Conservation (phyloP, 1,140 invertebrate genomes). For the Ganaspis sp. region DNA sequence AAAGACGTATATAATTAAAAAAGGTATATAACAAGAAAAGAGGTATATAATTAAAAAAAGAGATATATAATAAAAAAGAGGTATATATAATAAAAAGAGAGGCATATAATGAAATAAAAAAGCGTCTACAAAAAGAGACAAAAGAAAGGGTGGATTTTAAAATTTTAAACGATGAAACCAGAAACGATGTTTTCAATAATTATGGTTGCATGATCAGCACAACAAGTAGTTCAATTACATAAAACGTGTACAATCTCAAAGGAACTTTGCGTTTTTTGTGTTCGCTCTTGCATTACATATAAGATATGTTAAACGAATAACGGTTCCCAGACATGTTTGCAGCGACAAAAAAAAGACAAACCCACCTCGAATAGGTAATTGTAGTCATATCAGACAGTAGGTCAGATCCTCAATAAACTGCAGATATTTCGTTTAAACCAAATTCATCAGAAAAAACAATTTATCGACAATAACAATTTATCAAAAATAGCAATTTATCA, state of each 20-base stretch:
- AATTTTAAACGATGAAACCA: neutral
- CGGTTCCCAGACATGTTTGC: conserved; percentile 47
- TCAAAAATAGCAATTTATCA: no score
- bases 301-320: conserved; percentile 60
- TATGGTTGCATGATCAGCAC: neutral
- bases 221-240: conserved; percentile 17
- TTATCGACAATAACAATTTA: no score
- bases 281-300: conserved; percentile 27
- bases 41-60: no score
- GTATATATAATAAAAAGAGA: no score
- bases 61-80: no score
- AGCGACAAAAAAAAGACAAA: conserved; percentile 31
- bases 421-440: neutral
- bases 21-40: no score
- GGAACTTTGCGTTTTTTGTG: neutral
- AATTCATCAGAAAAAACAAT: neutral
- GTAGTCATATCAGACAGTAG: conserved; percentile 4
- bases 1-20: no score
- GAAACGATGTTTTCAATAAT: neutral
- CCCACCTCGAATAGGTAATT: conserved; percentile 42
- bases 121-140: neutral
- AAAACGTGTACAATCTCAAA: neutral
- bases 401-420: conserved; percentile 13
- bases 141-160: neutral
- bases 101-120: no score